Conservation (phyloP, 2,113 vertebrate species). For the Triplophysa siluroides region DNA sequence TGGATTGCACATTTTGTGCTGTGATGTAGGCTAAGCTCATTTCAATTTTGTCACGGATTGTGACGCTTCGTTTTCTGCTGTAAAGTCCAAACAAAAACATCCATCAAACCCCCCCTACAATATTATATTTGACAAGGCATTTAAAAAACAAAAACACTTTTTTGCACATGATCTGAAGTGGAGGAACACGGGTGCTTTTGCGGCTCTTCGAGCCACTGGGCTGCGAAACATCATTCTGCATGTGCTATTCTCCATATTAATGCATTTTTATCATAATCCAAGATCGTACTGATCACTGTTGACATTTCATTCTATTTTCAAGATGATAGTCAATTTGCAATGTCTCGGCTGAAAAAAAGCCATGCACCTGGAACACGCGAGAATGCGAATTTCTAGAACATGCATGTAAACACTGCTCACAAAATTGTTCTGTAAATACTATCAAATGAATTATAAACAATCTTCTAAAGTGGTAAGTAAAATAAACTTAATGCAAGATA, state of each 20-base stretch:
- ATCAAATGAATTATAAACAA: too few relatives aligned
- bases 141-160: constrained; percentile 67
- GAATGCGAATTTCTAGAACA: constrained; percentile 13
- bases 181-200: constrained; percentile 42
- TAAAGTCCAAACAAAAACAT: constrained; percentile 65
- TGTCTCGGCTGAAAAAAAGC: constrained; percentile 38
- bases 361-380: constrained; percentile 32
- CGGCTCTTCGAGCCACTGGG: constrained; percentile 24
- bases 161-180: constrained; percentile 32
- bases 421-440: too few relatives aligned
- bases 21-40: constrained; percentile 64
- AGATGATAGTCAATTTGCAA: constrained; percentile 48
- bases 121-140: constrained; percentile 70
- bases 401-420: background rate
- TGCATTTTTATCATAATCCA: constrained; percentile 53
- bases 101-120: constrained; percentile 64
- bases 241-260: constrained; percentile 54
- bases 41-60: constrained; percentile 71
- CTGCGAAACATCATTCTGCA: constrained; percentile 48
- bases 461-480: too few relatives aligned
- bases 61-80: constrained; percentile 67
- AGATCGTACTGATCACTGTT: constrained; percentile 63
- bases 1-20: constrained; percentile 59
- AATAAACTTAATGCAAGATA: too few relatives aligned
- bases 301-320: constrained; percentile 61